These are phyloP conservation scores for Lepidotrigona ventralis DNA, from an alignment of 1,140 invertebrate genomes.

Conservation along the genomic window DNA sequence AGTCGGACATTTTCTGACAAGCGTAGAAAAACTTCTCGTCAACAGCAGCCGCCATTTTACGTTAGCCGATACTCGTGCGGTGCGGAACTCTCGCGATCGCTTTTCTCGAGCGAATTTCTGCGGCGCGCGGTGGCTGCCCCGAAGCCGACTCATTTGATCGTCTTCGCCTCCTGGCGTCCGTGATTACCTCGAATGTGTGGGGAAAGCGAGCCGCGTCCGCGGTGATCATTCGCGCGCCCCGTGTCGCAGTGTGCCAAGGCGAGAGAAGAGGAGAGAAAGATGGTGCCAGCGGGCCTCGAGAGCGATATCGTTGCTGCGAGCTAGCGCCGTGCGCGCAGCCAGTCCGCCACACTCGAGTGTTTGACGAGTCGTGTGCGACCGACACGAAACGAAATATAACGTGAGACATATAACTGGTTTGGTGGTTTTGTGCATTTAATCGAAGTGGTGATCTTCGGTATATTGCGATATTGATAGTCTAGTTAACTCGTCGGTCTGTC, in stretches of 20 bases:
- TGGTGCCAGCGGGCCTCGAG: conserved; percentile 72
- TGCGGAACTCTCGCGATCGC: conserved; percentile 71
- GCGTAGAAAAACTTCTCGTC: conserved; percentile 95
- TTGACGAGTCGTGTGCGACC: conserved; percentile 63
- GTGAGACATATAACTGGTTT: conserved; percentile 22
- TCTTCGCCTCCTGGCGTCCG: conserved; percentile 59
- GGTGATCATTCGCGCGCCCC: conserved; percentile 70
- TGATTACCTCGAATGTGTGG: conserved; percentile 63
- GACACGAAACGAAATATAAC: conserved; percentile 32
- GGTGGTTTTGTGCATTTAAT: conserved; percentile 45
- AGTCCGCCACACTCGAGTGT: conserved; percentile 65
- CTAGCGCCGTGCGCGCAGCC: conserved; percentile 76
- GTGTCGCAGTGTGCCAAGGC: conserved; percentile 62
- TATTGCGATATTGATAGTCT: conserved; percentile 30
- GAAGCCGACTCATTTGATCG: conserved; percentile 64
- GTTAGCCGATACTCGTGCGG: conserved; percentile 84
- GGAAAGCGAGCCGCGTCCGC: conserved; percentile 66
- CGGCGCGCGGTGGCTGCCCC: conserved; percentile 66
- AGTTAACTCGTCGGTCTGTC: conserved; percentile 32
- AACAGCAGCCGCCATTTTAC: conserved; percentile 94
- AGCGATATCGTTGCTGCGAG: conserved; percentile 63
- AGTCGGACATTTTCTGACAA: conserved; percentile 93
- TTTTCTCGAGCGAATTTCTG: conserved; percentile 68
- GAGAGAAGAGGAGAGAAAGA: conserved; percentile 69
- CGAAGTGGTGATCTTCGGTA: conserved; percentile 50